Evolutionary conservation across 30 jellyfish, hydroid and myxozoan genomes (phyloP), one percentile per base, ranked within the genome.

Genomic region (Hydra vulgaris): DNA sequence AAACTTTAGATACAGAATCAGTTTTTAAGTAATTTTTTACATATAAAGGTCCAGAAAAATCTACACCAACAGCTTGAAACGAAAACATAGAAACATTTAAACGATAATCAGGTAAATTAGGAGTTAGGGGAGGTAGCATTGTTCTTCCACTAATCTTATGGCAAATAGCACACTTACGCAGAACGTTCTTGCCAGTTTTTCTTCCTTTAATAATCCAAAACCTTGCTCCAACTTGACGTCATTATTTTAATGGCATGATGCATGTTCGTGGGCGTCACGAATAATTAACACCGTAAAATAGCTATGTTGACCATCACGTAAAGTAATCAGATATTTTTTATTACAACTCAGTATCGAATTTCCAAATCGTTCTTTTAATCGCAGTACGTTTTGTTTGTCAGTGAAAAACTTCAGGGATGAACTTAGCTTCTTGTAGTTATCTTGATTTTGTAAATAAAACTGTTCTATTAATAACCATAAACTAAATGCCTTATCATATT

Each of bases 331-430:
- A n/a, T n/a, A n/a, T n/a, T n/a, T n/a, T n/a, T n/a, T n/a, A n/a
- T n/a, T n/a, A n/a, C n/a, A n/a, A n/a, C n/a, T n/a, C n/a, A n/a
- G n/a, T n/a, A n/a, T 7, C 7, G 8, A n/a, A 77, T n/a, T 27
- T 77, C 27, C 27, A 15, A 77, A 77, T 40, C 80, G 80, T 77
- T 83, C 84, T 19, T 20, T 24, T 77, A 18, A n/a, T n/a, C 83
- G 26, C 25, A 77, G 24, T 23, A 77, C 15, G 21, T 52, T 52
- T 1, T 7, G 25, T 26, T 77, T 15, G 61, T 77, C 84, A 15
- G 23, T 52, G 55, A 77, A 25, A 83, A 77, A 77, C 21, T 53
- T 53, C 15, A 77, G 61, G 26, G 83, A 77, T 27, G 25, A 27
- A 8, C 26, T 77, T 52, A 25, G 20, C 19, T 77, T 77, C 55